Evolutionary conservation across 1,140 invertebrate species (phyloP), one percentile per base, ranked within the genome.

Genomic region (Geopemphigus sp.): DNA sequence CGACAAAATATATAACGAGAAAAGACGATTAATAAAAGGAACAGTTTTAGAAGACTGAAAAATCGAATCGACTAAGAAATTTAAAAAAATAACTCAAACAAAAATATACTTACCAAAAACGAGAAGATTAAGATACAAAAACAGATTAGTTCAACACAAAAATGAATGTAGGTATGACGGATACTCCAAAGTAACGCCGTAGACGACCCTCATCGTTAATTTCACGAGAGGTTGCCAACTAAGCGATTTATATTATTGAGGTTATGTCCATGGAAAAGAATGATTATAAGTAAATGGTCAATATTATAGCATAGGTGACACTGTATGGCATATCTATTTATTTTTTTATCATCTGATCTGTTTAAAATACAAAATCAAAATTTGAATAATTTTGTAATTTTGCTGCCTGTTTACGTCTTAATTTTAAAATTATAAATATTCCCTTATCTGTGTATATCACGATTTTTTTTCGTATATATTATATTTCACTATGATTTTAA

Each of bases 401-500:
- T n/a, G n/a, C n/a, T n/a, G n/a, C n/a, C n/a, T n/a, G n/a, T n/a
- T n/a, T n/a, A n/a, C n/a, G n/a, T n/a, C n/a, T n/a, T n/a, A n/a
- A n/a, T n/a, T n/a, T n/a, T n/a, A n/a, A n/a, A n/a, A n/a, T n/a
- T n/a, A n/a, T n/a, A n/a, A n/a, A n/a, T n/a, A n/a, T n/a, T 53
- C 10, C 10, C 1, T 53, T 12, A 12, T 14, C 19, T 54, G 19
- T 54, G 12, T 54, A 54, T 54, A 19, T 54, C 2, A 19, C 24
- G 1, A 57, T 8, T 57, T 22, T 8, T 10, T 57, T 57, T 57
- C n/a, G 19, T 11, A 11, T 45, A 22, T 59, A 4, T 6, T 5
- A 22, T 56, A 56, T n/a, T 56, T 66, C 4, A 70, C 24, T 22
- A 72, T 72, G 68, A 72, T 54, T 54, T 72, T 32, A 8, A 59